phyloP scores from a whole-genome alignment of 1,140 invertebrate genomes.

The Rhopalosiphum maidis region DNA sequence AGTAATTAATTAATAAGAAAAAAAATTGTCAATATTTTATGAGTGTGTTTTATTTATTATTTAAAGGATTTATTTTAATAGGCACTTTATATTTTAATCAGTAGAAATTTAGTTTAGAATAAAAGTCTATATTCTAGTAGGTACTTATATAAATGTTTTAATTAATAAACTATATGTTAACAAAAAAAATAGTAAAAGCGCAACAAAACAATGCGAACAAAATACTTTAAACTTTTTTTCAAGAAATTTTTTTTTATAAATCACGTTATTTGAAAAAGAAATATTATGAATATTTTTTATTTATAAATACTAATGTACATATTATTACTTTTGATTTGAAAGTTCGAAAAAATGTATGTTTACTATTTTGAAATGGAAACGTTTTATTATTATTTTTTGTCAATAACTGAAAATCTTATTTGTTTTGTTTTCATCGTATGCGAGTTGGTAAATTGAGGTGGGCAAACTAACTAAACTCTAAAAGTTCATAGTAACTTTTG shows the following conservation, averaged over 20 bases:
- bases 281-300: background rate
- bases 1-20: slow-evolving; percentile 8
- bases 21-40: background rate
- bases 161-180: background rate
- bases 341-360: background rate
- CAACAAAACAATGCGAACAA: background rate
- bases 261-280: background rate
- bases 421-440: slow-evolving; percentile 14
- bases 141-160: background rate
- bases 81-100: background rate
- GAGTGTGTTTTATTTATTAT: background rate
- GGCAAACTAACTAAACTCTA: background rate
- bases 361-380: slow-evolving; percentile 17
- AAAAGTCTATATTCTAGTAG: background rate
- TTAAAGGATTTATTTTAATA: background rate
- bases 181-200: background rate
- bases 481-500: slow-evolving; percentile 20
- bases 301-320: background rate
- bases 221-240: background rate
- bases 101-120: background rate
- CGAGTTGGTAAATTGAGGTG: slow-evolving; percentile 20
- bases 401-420: slow-evolving; percentile 8
- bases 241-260: background rate
- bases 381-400: background rate
- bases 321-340: background rate